Conservation (phyloP, 1,140 invertebrate species). For the Cryptotermes secundus region DNA sequence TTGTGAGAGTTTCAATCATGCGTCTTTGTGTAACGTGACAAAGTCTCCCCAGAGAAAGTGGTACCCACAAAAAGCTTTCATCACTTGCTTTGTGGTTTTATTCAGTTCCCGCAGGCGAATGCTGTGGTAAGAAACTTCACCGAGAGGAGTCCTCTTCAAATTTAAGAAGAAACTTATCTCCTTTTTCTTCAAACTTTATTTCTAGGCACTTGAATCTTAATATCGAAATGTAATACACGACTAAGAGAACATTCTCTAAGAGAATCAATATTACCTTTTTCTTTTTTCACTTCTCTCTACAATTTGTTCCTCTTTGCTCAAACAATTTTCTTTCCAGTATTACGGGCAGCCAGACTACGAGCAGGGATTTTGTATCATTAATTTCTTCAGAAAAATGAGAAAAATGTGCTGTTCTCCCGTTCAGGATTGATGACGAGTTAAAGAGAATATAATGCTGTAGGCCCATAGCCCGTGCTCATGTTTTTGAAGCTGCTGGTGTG, state of each 20-base stretch:
- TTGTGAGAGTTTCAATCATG: no score
- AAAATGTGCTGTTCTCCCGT: background rate
- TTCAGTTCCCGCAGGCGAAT: no score
- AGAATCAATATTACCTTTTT: background rate
- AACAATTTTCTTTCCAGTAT: background rate
- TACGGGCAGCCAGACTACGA: background rate
- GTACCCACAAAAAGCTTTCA: no score
- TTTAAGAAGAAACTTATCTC: background rate
- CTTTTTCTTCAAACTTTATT: background rate
- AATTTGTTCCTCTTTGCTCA: background rate
- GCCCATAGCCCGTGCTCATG: background rate
- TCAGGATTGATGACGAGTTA: background rate
- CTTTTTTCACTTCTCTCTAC: background rate
- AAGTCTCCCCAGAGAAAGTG: no score
- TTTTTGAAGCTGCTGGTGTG: background rate
- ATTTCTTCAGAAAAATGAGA: background rate
- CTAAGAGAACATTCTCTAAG: background rate
- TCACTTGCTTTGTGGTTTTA: no score
- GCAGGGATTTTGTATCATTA: background rate
- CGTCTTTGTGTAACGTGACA: no score
- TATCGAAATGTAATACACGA: background rate
- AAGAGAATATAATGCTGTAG: background rate
- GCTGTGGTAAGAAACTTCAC: no score
- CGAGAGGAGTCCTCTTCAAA: no score
- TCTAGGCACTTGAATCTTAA: background rate